These are phyloP conservation scores for Heliconius himera DNA, from an alignment of 1,140 invertebrate genomes.

Conservation along the genomic window DNA sequence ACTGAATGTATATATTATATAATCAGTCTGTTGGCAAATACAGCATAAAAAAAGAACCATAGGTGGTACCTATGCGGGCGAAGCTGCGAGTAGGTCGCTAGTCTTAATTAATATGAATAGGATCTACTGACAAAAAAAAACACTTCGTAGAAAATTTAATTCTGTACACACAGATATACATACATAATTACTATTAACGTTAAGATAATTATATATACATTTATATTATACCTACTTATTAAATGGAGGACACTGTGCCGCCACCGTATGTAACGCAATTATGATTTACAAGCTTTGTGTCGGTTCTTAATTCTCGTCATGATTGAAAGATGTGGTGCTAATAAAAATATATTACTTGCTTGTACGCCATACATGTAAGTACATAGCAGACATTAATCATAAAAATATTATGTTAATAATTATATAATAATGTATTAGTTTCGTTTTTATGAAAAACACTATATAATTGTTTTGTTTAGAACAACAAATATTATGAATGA, in stretches of 20 bases:
- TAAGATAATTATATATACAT: neutral
- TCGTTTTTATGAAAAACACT: neutral
- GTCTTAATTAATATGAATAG: neutral
- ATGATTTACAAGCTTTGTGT: constrained; percentile 5
- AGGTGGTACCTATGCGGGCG: no score
- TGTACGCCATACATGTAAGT: neutral
- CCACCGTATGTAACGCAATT: neutral
- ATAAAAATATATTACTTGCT: neutral
- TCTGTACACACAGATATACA: neutral
- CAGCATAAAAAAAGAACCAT: no score
- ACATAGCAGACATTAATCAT: neutral
- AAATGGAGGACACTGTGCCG: constrained; percentile 18
- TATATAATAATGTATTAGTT: neutral
- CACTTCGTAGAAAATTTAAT: neutral
- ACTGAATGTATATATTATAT: no score
- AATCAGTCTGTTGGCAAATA: no score
- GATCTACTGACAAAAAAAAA: neutral
- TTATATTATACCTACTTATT: neutral
- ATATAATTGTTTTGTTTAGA: neutral
- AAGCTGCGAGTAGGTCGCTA: no score
- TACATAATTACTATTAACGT: neutral
- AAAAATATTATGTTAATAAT: neutral
- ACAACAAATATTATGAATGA: neutral
- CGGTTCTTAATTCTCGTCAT: constrained; percentile 9
- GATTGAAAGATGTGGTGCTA: neutral